Evolutionary conservation across 2,113 vertebrate species (phyloP).

Genomic region (Corythaeola cristata): DNA sequence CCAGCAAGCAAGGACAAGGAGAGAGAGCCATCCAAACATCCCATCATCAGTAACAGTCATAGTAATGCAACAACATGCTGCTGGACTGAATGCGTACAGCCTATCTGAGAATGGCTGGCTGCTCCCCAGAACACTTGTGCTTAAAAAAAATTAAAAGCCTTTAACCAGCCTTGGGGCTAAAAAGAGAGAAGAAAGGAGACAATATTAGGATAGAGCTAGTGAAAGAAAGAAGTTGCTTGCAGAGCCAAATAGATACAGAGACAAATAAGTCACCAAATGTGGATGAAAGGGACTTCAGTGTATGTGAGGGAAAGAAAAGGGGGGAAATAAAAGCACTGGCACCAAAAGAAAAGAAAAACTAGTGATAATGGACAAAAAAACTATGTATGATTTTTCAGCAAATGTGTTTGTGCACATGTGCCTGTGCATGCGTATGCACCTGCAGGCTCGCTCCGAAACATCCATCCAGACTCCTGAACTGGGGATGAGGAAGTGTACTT

Average conservation of each 20-base stretch:
- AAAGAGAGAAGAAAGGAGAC: background rate
- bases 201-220: background rate
- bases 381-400: background rate
- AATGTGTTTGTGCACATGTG: background rate
- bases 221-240: background rate
- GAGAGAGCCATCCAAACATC: background rate
- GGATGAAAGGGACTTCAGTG: background rate
- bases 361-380: background rate
- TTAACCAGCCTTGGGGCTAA: background rate
- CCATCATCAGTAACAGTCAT: background rate
- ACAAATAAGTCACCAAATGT: background rate
- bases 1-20: background rate
- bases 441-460: background rate
- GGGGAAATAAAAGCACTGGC: background rate
- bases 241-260: background rate
- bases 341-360: background rate
- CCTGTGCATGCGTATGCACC: accelerated
- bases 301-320: background rate
- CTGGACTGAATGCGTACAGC: background rate
- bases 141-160: background rate
- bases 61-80: background rate
- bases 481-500: background rate
- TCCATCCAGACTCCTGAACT: background rate
- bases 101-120: background rate
- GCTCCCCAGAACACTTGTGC: background rate